These are phyloP conservation scores for Hippocampus abdominalis DNA, from an alignment of 2,113 vertebrate species.

Conservation along the genomic window DNA sequence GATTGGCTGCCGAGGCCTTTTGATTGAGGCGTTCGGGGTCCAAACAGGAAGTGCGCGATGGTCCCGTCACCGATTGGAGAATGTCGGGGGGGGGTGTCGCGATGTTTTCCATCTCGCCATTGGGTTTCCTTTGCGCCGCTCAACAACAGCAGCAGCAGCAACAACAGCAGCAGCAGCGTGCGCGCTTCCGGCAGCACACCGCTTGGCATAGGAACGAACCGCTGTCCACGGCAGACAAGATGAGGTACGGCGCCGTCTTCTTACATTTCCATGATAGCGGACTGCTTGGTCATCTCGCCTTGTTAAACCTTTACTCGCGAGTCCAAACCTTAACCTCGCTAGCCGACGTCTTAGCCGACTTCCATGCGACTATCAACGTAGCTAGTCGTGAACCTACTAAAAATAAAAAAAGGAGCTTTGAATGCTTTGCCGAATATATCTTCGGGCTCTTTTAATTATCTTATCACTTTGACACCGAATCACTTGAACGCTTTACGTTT, in stretches of 20 bases:
- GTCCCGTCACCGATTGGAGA: constrained; percentile 55
- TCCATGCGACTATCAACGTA: background rate
- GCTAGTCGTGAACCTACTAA: background rate
- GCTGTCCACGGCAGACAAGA: constrained; percentile 44
- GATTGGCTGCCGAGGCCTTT: background rate
- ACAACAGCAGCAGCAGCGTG: constrained; percentile 29
- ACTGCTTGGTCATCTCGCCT: background rate
- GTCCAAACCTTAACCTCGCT: background rate
- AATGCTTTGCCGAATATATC: background rate
- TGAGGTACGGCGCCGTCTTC: constrained; percentile 52
- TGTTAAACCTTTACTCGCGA: background rate
- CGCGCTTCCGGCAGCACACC: constrained; percentile 54
- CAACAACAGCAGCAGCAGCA: too few relatives aligned
- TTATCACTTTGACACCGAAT: background rate
- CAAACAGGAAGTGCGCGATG: constrained; percentile 48
- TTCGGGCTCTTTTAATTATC: background rate
- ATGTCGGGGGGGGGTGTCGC: constrained; percentile 61
- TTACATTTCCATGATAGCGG: background rate
- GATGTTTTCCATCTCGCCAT: constrained; percentile 61
- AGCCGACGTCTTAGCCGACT: background rate
- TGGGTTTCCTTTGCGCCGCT: constrained; percentile 66
- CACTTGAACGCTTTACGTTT: background rate
- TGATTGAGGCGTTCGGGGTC: constrained; percentile 3
- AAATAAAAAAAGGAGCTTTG: background rate
- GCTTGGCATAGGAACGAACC: constrained; percentile 22